Base-by-base conservation (phyloP, 2,113 vertebrate genomes). In the Corythornis vintsioides region DNA sequence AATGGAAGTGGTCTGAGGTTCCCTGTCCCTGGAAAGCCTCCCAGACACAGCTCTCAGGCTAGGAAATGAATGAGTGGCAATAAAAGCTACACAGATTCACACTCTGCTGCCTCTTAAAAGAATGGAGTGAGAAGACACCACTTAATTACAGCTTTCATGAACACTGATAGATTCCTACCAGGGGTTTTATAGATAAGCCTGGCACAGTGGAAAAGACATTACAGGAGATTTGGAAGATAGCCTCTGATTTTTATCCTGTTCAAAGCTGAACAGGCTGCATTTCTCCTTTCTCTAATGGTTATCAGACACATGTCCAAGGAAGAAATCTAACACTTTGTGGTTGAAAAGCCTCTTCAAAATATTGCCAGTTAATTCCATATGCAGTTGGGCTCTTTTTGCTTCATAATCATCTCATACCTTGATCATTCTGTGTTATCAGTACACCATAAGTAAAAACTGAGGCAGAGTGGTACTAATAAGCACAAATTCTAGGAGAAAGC, bases 111-210 rank as follows among this genome's bases (percentile, higher is more conserved):
- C 22, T 92, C 50, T 67, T 86, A 59, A 69, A 83, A 89, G 38
- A 81, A 40, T 3, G 11, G 55, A 75, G 69, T 45, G 35, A 87
- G 83, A 89, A 90, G 74, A 76, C 31, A 87, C 7, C 10, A 33
- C 55, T 93, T 82, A 65, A 86, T 88, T 92, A 76, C 28, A 69
- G 17, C 33, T 92, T 95, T 89, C 65, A 72, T 50, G 57, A 57
- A 48, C 86, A 86, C 8, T 90, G 73, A 92, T 31, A 71, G 43
- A 78, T 93, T 86, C 50, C 11, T 65, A 64, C 18, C 43, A 61
- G 24, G 9, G 1, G 7, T 79, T 89, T 66, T 79, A 42, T 20
- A 85, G 81, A 91, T 76, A 91, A 89, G 64, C 3, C 24, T 79
- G 66, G 57, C 57, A 93, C 26, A 53, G n/a, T 1, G 2, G 20